These are phyloP conservation scores for Drosophila neonasuta DNA, from an alignment of 2,888 invertebrate genomes.

Conservation along the genomic window DNA sequence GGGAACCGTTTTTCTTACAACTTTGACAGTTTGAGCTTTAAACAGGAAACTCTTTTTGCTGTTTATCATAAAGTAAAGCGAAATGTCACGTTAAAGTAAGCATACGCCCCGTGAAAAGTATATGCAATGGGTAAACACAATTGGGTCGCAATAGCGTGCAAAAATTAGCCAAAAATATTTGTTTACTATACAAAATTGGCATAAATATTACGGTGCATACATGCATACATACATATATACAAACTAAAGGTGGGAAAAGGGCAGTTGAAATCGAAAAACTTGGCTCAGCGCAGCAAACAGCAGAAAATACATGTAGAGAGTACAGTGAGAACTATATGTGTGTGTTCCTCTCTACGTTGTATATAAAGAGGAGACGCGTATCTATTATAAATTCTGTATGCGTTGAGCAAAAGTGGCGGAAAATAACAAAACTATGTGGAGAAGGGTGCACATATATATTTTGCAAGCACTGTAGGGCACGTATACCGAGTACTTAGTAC, in stretches of 20 bases:
- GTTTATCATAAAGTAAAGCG: constrained; percentile 7
- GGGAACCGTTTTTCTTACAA: background rate
- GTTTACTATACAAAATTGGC: constrained; percentile 48
- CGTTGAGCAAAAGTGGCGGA: constrained; percentile 23
- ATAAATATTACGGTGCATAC: constrained; percentile 23
- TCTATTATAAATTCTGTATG: constrained; percentile 48
- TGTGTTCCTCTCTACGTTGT: background rate
- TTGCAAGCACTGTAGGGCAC: constrained; percentile 47
- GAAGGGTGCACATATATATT: constrained; percentile 35
- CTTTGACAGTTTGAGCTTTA: background rate
- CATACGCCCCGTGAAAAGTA: constrained; percentile 16
- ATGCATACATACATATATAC: constrained; percentile 2
- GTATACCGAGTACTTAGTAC: constrained; percentile 4
- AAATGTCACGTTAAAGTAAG: constrained; percentile 8
- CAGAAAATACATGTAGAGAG: background rate
- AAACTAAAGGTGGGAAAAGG: constrained; percentile 6
- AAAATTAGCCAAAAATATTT: constrained; percentile 39
- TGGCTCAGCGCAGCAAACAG: constrained; percentile 30
- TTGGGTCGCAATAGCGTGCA: constrained; percentile 2
- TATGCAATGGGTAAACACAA: constrained; percentile 10
- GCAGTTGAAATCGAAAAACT: constrained; percentile 25
- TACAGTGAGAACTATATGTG: constrained; percentile 7
- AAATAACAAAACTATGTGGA: background rate
- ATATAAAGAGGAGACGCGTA: constrained; percentile 10
- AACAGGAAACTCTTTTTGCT: background rate